Conservation (phyloP, 2,113 vertebrate species). For the Crotalus tigris region DNA sequence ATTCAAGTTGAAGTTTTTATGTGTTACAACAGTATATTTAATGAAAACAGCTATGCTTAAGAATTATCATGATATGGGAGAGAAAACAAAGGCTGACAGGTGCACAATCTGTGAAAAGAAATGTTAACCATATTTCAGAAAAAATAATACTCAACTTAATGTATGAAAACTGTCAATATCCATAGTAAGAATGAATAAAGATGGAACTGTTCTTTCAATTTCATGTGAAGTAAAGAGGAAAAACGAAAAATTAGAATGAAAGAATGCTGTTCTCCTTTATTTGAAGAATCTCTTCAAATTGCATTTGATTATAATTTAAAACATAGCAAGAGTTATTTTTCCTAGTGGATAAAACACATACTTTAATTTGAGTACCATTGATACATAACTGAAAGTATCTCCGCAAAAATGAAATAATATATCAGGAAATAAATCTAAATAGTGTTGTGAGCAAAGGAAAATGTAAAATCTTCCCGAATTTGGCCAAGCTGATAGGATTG, state of each 20-base stretch:
- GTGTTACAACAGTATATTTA: background rate
- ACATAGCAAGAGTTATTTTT: background rate
- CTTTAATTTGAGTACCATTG: background rate
- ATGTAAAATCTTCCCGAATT: background rate
- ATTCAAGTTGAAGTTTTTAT: background rate
- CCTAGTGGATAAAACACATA: background rate
- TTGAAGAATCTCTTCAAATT: conserved; percentile 12
- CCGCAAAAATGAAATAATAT: background rate
- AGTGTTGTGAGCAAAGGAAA: background rate
- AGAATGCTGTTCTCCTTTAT: background rate
- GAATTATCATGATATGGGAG: background rate
- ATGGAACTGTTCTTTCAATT: background rate
- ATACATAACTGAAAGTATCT: background rate
- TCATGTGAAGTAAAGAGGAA: background rate
- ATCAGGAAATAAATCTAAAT: background rate
- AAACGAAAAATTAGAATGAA: background rate
- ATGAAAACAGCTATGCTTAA: background rate
- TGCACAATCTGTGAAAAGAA: background rate
- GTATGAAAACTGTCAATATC: background rate
- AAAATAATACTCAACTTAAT: background rate
- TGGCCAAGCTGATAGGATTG: background rate
- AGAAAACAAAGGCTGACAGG: background rate
- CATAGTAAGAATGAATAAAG: background rate
- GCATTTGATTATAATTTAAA: conserved; percentile 19
- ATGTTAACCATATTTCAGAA: background rate